Percentiles rank a stretch among this genome's conserved stretches.
Conservation (phyloP, 2,888 invertebrate genomes). For the Nemapogon koenigi region DNA sequence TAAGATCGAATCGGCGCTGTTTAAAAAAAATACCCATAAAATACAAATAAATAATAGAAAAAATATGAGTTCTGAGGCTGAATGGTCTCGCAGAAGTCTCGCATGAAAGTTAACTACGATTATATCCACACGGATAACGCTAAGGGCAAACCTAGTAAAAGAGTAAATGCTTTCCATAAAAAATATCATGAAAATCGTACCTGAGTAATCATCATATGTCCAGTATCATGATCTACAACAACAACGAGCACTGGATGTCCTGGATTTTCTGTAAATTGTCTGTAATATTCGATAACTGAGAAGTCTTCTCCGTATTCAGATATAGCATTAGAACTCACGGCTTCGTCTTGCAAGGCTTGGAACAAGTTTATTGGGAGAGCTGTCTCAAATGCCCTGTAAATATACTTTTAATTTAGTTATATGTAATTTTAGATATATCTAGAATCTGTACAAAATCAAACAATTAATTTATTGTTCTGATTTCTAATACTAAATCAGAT, state of each 20-base stretch:
- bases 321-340: conserved; percentile 26
- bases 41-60: neutral
- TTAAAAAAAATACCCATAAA: too few species aligned
- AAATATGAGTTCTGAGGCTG: neutral
- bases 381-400: conserved; percentile 33
- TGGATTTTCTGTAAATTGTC: conserved; percentile 60
- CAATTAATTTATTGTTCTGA: too few species aligned
- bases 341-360: conserved; percentile 39
- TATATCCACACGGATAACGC: too few species aligned
- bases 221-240: conserved; percentile 44
- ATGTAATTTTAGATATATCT: too few species aligned
- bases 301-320: conserved; percentile 36
- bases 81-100: neutral
- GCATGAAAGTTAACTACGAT: too few species aligned
- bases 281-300: conserved; percentile 42
- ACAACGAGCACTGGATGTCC: conserved; percentile 68
- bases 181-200: conserved; percentile 21
- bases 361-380: conserved; percentile 59
- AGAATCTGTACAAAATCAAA: too few species aligned
- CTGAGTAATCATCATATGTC: conserved; percentile 46
- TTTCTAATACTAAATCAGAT: too few species aligned
- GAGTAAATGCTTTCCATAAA: neutral
- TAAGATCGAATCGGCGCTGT: conserved; percentile 58
- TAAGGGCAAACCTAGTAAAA: neutral
- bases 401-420: neutral